Percentiles rank a stretch among this genome's conserved stretches.
phyloP scores from a whole-genome alignment of 2,797 vertebrate species.

The Limnodromus scolopaceus region DNA sequence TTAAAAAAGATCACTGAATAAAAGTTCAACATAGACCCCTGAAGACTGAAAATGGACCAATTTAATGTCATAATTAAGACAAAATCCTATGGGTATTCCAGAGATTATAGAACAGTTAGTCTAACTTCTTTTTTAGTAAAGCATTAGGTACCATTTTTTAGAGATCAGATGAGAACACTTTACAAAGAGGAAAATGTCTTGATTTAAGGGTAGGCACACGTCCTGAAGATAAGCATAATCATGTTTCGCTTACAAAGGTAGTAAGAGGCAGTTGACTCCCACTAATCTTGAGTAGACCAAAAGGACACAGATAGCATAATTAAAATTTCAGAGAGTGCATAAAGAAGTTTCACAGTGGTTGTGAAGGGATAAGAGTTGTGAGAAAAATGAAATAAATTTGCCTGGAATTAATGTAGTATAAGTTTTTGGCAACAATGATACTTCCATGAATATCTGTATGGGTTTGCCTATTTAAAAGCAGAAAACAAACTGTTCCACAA shows the following conservation, averaged over 20 bases:
- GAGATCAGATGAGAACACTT: slow-evolving; percentile 26
- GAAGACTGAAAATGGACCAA: background rate
- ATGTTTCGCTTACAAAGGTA: slow-evolving; percentile 49
- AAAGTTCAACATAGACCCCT: background rate
- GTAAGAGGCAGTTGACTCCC: slow-evolving; percentile 47
- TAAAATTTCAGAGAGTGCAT: slow-evolving; percentile 34
- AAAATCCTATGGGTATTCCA: background rate
- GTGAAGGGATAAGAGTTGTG: background rate
- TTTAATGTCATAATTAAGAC: slow-evolving; percentile 9
- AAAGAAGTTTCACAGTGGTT: slow-evolving; percentile 10
- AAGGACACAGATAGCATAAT: slow-evolving; percentile 37
- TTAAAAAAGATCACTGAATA: background rate
- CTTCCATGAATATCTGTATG: background rate
- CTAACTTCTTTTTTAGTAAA: slow-evolving; percentile 44
- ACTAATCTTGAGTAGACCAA: slow-evolving; percentile 48
- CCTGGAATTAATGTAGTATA: background rate
- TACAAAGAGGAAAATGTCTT: slow-evolving; percentile 4
- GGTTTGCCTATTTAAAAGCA: background rate
- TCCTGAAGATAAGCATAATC: background rate
- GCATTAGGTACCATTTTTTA: slow-evolving; percentile 25
- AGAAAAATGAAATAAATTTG: background rate
- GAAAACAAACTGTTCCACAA: background rate
- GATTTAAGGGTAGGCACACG: slow-evolving; percentile 19
- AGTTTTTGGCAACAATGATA: background rate
- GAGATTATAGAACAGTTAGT: background rate